phyloP scores from a whole-genome alignment of 2,797 vertebrate species.

The Typhlichthys eigenmanni region DNA sequence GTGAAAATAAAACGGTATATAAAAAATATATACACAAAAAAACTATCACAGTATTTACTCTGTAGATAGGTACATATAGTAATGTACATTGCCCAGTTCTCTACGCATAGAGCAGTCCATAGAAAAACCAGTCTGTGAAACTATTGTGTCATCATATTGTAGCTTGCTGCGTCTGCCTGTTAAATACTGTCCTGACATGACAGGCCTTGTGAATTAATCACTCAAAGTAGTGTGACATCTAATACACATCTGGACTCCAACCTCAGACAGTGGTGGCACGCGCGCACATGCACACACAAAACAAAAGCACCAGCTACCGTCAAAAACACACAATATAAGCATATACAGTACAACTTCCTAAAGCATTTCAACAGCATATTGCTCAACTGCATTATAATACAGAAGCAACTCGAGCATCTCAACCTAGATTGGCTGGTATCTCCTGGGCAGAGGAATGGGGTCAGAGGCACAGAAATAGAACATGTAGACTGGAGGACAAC shows the following conservation, averaged over 20 bases:
- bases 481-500: not conserved
- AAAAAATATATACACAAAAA: no score
- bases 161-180: constrained; percentile 9
- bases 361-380: no score
- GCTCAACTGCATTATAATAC: no score
- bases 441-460: not conserved
- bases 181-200: constrained; percentile 1
- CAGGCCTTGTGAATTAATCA: constrained; percentile 10
- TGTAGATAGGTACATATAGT: no score
- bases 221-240: not conserved
- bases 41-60: no score
- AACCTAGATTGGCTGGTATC: constrained; percentile 5
- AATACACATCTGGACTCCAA: not conserved
- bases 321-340: no score
- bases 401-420: not conserved
- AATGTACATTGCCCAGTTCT: no score
- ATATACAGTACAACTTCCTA: no score
- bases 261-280: no score
- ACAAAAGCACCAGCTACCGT: no score
- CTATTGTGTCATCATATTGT: constrained; percentile 37
- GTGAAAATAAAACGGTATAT: no score
- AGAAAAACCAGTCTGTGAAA: not conserved
- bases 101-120: not conserved
- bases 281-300: no score
- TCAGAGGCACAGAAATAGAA: constrained; percentile 1